phyloP scores from a whole-genome alignment of 30 jellyfish, hydroid and myxozoan genomes.

The Catostylus mosaicus region DNA sequence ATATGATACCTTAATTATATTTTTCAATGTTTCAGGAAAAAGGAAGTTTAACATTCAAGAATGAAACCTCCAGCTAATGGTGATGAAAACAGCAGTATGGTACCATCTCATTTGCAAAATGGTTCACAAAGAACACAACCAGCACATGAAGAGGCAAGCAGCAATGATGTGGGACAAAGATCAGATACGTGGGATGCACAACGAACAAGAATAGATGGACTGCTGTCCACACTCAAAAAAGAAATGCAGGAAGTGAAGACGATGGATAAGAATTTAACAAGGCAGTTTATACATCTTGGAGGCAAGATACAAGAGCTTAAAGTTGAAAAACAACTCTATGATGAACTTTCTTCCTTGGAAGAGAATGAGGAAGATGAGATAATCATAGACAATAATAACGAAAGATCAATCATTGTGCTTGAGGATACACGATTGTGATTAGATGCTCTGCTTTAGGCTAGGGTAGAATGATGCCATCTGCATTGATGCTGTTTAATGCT shows the following conservation, averaged over 20 bases:
- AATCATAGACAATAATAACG: background rate
- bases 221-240: constrained; percentile 64
- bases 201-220: constrained; percentile 70
- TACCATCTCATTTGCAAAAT: constrained; percentile 5
- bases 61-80: constrained; percentile 21
- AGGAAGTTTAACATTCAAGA: no score
- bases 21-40: no score
- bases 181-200: constrained; percentile 81
- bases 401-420: constrained; percentile 23
- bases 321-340: constrained; percentile 58
- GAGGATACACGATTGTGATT: constrained; percentile 49
- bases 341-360: constrained; percentile 39
- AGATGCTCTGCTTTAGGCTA: no score
- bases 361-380: constrained; percentile 29
- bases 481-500: no score
- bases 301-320: constrained; percentile 80
- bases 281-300: constrained; percentile 91
- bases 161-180: background rate
- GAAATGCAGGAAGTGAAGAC: constrained; percentile 84
- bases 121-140: constrained; percentile 5
- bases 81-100: background rate
- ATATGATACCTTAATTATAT: no score
- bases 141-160: background rate
- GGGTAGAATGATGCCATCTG: no score
- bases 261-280: constrained; percentile 86